Conservation (phyloP, 2,113 vertebrate genomes). For the Aviceda subcristata region DNA sequence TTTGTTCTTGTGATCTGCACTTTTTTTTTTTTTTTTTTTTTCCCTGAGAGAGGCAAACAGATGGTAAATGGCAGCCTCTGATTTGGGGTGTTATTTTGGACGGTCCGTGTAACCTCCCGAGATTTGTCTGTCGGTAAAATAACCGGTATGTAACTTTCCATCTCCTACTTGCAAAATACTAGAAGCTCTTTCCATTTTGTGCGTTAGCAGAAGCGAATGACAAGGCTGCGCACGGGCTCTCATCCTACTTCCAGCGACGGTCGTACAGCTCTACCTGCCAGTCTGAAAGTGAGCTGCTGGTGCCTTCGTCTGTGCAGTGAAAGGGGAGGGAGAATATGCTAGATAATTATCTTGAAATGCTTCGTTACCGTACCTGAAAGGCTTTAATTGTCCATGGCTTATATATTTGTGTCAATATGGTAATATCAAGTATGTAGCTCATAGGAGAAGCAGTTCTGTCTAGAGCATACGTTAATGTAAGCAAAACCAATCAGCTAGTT, state of each 20-base stretch:
- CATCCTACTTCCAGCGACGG: neutral
- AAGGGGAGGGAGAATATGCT: neutral
- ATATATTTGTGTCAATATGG: neutral
- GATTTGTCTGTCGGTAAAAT: neutral
- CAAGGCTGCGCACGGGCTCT: neutral
- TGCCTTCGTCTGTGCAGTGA: neutral
- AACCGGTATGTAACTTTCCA: neutral
- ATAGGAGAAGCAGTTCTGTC: neutral
- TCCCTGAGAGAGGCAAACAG: neutral
- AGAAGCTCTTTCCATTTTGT: neutral
- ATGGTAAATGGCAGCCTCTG: slow-evolving; percentile 51
- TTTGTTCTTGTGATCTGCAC: slow-evolving; percentile 31
- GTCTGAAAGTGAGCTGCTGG: neutral
- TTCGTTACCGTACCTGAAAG: neutral
- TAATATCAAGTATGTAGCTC: neutral
- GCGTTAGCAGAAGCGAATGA: neutral
- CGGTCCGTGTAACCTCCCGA: neutral
- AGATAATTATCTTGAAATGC: neutral
- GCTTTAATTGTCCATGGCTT: neutral
- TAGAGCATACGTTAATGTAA: neutral
- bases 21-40: neutral
- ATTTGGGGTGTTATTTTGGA: slow-evolving; percentile 14
- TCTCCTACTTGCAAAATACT: neutral
- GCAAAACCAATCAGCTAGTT: neutral
- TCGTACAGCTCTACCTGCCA: neutral